Conservation (phyloP, 2,888 invertebrate species). For the Chrysolina haemoptera region DNA sequence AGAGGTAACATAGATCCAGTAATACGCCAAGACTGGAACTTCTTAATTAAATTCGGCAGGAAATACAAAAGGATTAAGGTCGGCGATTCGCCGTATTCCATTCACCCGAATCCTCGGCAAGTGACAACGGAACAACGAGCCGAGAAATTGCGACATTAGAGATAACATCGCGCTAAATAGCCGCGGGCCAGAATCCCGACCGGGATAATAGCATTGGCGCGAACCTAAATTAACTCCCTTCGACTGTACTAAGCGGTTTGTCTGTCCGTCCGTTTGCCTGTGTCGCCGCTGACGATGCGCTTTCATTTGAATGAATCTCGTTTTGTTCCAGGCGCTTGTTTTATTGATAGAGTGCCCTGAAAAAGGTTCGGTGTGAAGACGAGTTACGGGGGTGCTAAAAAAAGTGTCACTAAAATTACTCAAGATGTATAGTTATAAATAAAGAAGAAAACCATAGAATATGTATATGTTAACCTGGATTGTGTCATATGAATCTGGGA, state of each 20-base stretch:
- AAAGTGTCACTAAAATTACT: too few relatives aligned
- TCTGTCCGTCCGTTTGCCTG: constrained; percentile 56
- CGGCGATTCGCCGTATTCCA: constrained; percentile 37
- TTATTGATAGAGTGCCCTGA: constrained; percentile 29
- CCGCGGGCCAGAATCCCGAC: constrained; percentile 67
- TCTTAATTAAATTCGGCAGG: constrained; percentile 62
- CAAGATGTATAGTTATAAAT: too few relatives aligned
- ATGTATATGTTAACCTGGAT: too few relatives aligned
- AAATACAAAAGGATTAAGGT: constrained; percentile 55
- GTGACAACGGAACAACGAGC: constrained; percentile 68
- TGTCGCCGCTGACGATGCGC: constrained; percentile 34
- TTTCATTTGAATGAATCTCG: constrained; percentile 50
- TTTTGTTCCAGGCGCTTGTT: constrained; percentile 44
- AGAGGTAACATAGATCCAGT: neutral
- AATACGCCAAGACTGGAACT: constrained; percentile 47
- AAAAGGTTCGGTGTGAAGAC: constrained; percentile 8
- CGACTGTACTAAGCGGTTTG: constrained; percentile 61
- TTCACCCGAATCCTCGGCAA: constrained; percentile 51
- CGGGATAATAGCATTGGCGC: constrained; percentile 67
- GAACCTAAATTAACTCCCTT: constrained; percentile 68
- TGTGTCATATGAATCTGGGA: too few relatives aligned
- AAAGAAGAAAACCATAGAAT: too few relatives aligned
- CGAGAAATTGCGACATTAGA: constrained; percentile 70
- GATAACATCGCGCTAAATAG: constrained; percentile 70
- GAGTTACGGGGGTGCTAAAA: neutral